Evolutionary conservation across 2,888 invertebrate species (phyloP).

Genomic region (Mythimna albipuncta): DNA sequence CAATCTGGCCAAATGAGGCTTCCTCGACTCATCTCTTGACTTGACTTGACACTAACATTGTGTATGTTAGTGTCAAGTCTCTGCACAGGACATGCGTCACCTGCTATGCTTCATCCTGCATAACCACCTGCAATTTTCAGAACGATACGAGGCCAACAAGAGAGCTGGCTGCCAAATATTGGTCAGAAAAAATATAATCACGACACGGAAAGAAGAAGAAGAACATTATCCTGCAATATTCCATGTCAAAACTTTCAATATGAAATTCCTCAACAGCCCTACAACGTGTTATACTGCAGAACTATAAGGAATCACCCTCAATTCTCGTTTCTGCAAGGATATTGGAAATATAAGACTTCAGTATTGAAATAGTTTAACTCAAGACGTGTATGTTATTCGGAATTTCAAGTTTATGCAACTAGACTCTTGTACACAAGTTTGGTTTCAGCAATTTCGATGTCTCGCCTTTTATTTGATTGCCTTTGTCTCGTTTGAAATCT

Average conservation of each 20-base stretch:
- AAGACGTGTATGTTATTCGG: slow-evolving; percentile 52
- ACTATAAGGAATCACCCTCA: slow-evolving; percentile 43
- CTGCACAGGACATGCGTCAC: too few species aligned
- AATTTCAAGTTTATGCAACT: slow-evolving; percentile 45
- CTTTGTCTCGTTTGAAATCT: slow-evolving; percentile 24
- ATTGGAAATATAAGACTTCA: slow-evolving; percentile 64
- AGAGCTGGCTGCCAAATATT: too few species aligned
- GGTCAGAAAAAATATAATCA: too few species aligned
- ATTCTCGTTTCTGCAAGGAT: slow-evolving; percentile 46
- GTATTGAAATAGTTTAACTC: slow-evolving; percentile 66
- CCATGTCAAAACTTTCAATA: slow-evolving; percentile 5
- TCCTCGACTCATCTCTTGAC: too few species aligned
- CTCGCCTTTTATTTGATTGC: slow-evolving; percentile 39
- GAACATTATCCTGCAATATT: not conserved
- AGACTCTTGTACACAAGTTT: slow-evolving; percentile 29
- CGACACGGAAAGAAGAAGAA: too few species aligned
- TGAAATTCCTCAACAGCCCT: slow-evolving; percentile 11
- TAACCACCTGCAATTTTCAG: too few species aligned
- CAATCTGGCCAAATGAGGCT: too few species aligned
- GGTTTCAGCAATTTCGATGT: slow-evolving; percentile 31
- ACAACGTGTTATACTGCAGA: slow-evolving; percentile 19
- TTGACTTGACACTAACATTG: too few species aligned
- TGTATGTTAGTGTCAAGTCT: too few species aligned
- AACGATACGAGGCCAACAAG: too few species aligned
- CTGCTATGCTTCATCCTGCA: too few species aligned